Percentiles rank a stretch among this genome's conserved stretches.
Evolutionary conservation across 2,797 vertebrate species (phyloP).

Genomic region (Telmatherina bonti): DNA sequence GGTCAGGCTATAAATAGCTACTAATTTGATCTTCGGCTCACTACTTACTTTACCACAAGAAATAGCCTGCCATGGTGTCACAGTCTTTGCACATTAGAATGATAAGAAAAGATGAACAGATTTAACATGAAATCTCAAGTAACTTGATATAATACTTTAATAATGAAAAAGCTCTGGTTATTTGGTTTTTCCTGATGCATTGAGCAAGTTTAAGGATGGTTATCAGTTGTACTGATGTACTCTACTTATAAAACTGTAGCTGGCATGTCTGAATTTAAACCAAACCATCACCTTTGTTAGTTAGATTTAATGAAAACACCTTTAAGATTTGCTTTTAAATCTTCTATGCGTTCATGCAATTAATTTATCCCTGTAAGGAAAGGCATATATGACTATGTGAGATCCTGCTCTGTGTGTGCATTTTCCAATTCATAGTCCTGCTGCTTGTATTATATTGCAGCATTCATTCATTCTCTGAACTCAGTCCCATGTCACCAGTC

Average conservation of each 20-base stretch:
- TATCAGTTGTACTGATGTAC: neutral
- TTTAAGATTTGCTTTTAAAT: no score
- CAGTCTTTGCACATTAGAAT: neutral
- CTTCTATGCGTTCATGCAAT: no score
- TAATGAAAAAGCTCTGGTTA: neutral
- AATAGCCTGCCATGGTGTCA: neutral
- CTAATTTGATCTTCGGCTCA: conserved; percentile 8
- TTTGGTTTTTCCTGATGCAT: neutral
- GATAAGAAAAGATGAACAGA: neutral
- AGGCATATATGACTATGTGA: no score
- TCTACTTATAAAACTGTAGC: neutral
- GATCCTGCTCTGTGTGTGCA: no score
- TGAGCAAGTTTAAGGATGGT: neutral
- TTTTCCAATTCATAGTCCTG: no score
- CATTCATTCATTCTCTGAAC: no score
- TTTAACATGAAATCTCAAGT: neutral
- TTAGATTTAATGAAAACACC: neutral
- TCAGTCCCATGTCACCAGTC: no score
- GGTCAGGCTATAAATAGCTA: conserved; percentile 19
- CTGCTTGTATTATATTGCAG: no score
- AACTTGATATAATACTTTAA: neutral
- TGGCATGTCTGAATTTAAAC: neutral
- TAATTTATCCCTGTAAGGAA: no score
- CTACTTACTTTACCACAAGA: neutral
- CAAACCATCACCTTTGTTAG: neutral